Percentiles rank a stretch among this genome's conserved stretches.
Conservation (phyloP, 2,113 vertebrate species). For the Mystacornis crossleyi region DNA sequence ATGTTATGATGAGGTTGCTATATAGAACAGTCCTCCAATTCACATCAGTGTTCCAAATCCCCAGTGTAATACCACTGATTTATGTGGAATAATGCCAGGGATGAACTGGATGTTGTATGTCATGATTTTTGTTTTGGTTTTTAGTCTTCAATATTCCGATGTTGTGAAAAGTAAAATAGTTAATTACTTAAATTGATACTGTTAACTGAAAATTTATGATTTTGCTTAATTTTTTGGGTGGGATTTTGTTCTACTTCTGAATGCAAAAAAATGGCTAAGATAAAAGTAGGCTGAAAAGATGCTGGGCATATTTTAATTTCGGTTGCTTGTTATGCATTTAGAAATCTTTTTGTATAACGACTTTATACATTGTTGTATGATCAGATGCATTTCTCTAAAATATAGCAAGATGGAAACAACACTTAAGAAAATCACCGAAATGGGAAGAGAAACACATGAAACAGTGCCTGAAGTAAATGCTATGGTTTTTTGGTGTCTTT, state of each 20-base stretch:
- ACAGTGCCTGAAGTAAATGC: neutral
- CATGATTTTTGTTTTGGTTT: neutral
- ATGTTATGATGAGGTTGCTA: neutral
- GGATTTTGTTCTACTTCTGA: neutral
- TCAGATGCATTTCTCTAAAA: neutral
- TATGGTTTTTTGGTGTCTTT: neutral
- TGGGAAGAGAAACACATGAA: neutral
- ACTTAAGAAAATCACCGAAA: neutral
- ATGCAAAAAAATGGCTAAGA: neutral
- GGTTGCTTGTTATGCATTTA: neutral
- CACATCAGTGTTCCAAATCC: conserved; percentile 29
- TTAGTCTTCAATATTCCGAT: neutral
- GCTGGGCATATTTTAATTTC: neutral
- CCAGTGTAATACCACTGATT: conserved; percentile 9
- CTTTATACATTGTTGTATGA: neutral
- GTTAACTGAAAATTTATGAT: neutral
- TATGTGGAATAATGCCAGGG: neutral
- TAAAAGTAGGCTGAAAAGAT: neutral
- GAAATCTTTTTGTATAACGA: neutral
- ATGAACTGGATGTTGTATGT: neutral
- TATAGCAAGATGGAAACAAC: neutral
- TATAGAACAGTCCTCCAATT: conserved; percentile 5
- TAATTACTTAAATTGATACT: neutral
- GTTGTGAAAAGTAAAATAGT: neutral
- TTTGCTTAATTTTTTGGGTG: neutral